A percentile compares a stretch with the other conserved stretches of the same genome.
Evolutionary conservation across 2,888 invertebrate species (phyloP).

Genomic region (Nineta flava): DNA sequence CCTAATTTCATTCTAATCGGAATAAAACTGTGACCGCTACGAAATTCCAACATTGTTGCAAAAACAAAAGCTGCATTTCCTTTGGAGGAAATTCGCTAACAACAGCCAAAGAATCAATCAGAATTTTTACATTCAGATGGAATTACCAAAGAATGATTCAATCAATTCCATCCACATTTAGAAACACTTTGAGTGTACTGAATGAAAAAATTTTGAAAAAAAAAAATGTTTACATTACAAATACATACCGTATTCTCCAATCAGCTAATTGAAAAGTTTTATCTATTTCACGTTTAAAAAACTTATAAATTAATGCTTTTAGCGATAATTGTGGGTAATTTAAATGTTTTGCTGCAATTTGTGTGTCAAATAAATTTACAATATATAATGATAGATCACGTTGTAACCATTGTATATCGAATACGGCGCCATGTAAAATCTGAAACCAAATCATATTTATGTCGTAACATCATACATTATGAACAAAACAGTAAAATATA

Average conservation of each 20-base stretch:
- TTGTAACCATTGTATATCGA: conserved; percentile 86
- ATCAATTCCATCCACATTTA: too few species aligned
- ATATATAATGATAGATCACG: conserved; percentile 88
- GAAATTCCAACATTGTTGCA: too few species aligned
- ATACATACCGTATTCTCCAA: conserved; percentile 64
- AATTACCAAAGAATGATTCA: too few species aligned
- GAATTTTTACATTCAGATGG: too few species aligned
- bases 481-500: background rate
- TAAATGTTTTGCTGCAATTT: conserved; percentile 67
- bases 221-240: background rate
- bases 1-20: too few species aligned
- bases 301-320: conserved; percentile 59
- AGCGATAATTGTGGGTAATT: conserved; percentile 54
- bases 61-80: too few species aligned
- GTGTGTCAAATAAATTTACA: conserved; percentile 95
- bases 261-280: conserved; percentile 90
- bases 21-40: too few species aligned
- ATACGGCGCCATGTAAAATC: conserved; percentile 85
- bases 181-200: too few species aligned
- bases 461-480: background rate
- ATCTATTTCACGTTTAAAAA: conserved; percentile 63
- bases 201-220: background rate
- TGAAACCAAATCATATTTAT: conserved; percentile 20
- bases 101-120: too few species aligned
- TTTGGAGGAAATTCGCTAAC: too few species aligned